phyloP scores from a whole-genome alignment of 2,113 vertebrate genomes.

The Seriola rivoliana region DNA sequence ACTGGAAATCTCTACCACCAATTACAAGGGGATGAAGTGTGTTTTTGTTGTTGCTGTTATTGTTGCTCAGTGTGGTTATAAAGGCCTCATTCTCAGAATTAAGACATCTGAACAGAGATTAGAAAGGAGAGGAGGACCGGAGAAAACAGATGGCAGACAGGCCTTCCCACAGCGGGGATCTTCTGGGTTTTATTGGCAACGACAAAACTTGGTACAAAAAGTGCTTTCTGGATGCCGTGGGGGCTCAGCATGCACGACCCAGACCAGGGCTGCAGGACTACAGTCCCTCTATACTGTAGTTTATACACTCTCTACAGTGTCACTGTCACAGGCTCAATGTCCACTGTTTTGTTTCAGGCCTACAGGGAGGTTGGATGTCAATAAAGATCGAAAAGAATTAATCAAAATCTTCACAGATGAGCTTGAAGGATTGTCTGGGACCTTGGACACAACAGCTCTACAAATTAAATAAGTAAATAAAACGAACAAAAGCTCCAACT shows the following conservation, averaged over 20 bases:
- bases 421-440: too few relatives aligned
- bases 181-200: conserved; percentile 77
- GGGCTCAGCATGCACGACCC: conserved; percentile 42
- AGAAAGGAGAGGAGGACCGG: conserved; percentile 4
- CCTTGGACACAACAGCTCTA: too few relatives aligned
- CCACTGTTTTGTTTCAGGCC: background rate
- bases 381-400: too few relatives aligned
- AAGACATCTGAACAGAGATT: conserved; percentile 32
- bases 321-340: background rate
- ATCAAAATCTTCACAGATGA: background rate
- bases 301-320: background rate
- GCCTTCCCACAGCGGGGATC: conserved; percentile 47
- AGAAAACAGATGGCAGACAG: conserved; percentile 63
- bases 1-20: conserved; percentile 23
- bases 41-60: conserved; percentile 1
- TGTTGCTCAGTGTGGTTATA: background rate
- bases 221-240: conserved; percentile 48
- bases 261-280: conserved; percentile 34
- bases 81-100: conserved; percentile 22
- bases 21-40: background rate
- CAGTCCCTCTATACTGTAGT: background rate
- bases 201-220: conserved; percentile 79
- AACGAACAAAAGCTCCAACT: too few relatives aligned
- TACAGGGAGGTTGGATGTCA: background rate
- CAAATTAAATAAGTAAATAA: too few relatives aligned